A percentile compares a stretch with the other conserved stretches of the same genome.
phyloP scores from a whole-genome alignment of 2,797 vertebrate species.

The Arctocebus calabarensis region DNA sequence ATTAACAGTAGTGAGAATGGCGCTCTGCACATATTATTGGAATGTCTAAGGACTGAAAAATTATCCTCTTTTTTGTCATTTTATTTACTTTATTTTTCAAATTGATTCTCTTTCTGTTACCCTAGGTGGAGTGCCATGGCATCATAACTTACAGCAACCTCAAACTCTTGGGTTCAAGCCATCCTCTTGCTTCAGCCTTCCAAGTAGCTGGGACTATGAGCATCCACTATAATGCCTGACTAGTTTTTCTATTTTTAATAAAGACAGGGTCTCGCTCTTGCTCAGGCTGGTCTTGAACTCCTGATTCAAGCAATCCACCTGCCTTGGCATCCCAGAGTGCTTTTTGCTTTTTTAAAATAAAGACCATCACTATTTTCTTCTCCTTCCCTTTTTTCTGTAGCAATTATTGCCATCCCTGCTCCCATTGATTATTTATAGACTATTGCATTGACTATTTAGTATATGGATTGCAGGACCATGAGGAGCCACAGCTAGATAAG shows the following conservation, averaged over 20 bases:
- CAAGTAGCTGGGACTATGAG: too few species aligned
- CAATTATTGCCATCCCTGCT: neutral
- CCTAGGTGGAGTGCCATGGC: too few species aligned
- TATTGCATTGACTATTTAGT: neutral
- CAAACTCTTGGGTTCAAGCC: too few species aligned
- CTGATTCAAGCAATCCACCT: too few species aligned
- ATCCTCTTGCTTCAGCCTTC: too few species aligned
- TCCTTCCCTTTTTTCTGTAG: neutral
- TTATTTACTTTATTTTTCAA: neutral
- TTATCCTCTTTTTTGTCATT: neutral
- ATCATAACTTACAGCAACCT: too few species aligned
- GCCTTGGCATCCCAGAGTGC: too few species aligned
- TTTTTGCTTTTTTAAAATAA: slow-evolving; percentile 7
- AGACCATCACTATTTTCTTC: slow-evolving; percentile 9
- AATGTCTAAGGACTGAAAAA: slow-evolving; percentile 31
- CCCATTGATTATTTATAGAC: neutral
- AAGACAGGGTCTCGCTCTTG: too few species aligned
- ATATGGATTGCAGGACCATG: neutral
- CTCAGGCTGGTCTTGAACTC: too few species aligned
- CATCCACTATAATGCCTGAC: too few species aligned
- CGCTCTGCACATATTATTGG: neutral
- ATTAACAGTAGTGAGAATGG: neutral
- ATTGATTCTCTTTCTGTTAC: too few species aligned
- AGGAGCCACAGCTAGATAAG: neutral
- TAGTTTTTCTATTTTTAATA: too few species aligned